phyloP scores from a whole-genome alignment of 2,113 vertebrate species.

The Solea solea region DNA sequence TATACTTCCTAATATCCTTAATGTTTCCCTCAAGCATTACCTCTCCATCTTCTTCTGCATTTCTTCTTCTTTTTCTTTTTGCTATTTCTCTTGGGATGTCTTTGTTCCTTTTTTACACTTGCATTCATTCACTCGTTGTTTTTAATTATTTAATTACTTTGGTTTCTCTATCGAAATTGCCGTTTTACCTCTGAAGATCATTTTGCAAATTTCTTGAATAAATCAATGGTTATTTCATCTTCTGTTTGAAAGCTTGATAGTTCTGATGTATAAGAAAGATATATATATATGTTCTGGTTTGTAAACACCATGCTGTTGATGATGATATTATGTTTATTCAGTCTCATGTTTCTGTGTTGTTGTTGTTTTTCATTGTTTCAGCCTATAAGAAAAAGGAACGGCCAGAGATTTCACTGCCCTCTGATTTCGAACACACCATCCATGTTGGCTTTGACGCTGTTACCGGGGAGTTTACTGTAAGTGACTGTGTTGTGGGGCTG shows the following conservation, averaged over 20 bases:
- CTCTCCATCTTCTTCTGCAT: neutral
- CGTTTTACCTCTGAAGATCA: no score
- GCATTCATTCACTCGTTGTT: neutral
- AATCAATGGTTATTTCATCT: no score
- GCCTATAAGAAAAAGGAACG: slow-evolving; percentile 95
- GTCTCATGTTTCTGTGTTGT: neutral
- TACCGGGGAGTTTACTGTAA: slow-evolving; percentile 96
- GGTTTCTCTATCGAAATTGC: no score
- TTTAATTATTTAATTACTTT: neutral
- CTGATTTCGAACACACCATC: slow-evolving; percentile 97
- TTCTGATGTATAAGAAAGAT: no score
- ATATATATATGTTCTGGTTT: no score
- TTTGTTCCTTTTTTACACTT: neutral
- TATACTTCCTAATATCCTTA: neutral
- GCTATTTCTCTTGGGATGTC: neutral
- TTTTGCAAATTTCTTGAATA: no score
- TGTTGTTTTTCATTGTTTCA: slow-evolving; percentile 19
- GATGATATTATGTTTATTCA: neutral
- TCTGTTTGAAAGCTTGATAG: no score
- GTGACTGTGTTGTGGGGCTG: slow-evolving; percentile 39
- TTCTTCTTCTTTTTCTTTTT: neutral
- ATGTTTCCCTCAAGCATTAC: neutral
- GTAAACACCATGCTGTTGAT: no score
- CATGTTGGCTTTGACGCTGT: slow-evolving; percentile 97
- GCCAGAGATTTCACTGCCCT: slow-evolving; percentile 96